Evolutionary conservation across 2,113 vertebrate genomes (phyloP), one percentile per base, ranked within the genome.

Genomic region (Leucosticte australis): DNA sequence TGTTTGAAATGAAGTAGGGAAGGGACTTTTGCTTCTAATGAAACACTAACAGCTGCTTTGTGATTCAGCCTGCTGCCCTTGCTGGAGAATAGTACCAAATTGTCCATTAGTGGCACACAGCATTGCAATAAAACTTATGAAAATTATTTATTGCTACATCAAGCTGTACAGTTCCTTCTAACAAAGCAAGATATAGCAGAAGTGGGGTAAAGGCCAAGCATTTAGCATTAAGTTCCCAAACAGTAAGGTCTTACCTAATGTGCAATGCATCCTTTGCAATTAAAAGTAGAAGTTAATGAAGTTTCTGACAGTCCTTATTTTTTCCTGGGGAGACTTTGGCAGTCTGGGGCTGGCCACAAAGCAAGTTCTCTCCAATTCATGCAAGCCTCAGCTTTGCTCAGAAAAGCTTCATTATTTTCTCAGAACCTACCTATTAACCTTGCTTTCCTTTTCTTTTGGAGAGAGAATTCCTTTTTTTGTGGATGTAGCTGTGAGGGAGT

Each of bases 101-200:
- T 55, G 55, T 95, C 87, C 85, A 88, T 94, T 97, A 97, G 90
- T 88, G 91, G 78, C 93, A 82, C 63, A 62, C 2, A 70, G 70
- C 37, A 35, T 63, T 93, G 91, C 70, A 59, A 35, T 85, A 88
- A 92, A 90, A 87, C 86, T 95, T 96, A 94, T 6, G 80, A 83
- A 94, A 96, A 94, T 93, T 96, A 94, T 96, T 94, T 94, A 97
- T 95, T 90, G 75, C 84, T 90, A 68, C 63, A 75, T 92, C 84
- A 74, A 91, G 70, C 82, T 55, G 10, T 91, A 67, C 39, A 77
- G 64, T 19, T 83, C 28, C 63, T 73, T 84, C 67, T 89, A 70
- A 33, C 23, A 83, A 87, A 65, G 82, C n/a, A 63, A 87, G 55
- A 85, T 80, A 62, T 7, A 85, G 35, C 63, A 88, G 63, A 92